Base-by-base conservation (phyloP, 2,113 vertebrate genomes). In the Motacilla alba region DNA sequence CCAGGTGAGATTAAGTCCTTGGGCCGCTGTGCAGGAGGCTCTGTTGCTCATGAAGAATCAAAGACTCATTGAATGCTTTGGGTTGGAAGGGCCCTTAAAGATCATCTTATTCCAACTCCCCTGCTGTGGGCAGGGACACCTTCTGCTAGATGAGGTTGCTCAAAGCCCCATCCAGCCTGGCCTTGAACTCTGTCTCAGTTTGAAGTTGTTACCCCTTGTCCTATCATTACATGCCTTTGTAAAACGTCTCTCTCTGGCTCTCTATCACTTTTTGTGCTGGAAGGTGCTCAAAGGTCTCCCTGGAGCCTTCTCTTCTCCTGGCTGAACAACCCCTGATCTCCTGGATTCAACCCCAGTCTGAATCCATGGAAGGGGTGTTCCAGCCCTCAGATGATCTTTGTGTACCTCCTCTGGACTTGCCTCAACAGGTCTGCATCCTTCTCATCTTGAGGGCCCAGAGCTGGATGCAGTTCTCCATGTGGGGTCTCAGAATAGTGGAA, bases 61-160 rank as follows among this genome's bases (percentile, higher is more conserved):
- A 58, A 37, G 44, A 44, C 22, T 66, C 37, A 43, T 15, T 31
- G 37, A 50, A 50, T 28, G 22, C 15, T 73, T 88, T 50, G 67
- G 9, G 10, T 43, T 73, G 43, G 35, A 88, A 87, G 16, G 11
- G 30, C 21, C 20, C 66, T 70, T 56, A 26, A 63, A 47, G 16
- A 22, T 41, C 11, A 56, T 41, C 26, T 31, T 0, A 0, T 73
- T 73, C 35, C 35, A 63, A 3, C 0, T 5, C 20, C 31, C 11
- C 21, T 72, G 13, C 20, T n/a, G n/a, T 21, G 67, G 21, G 22
- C 49, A 31, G 35, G 60, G 16, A 27, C 50, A 56, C 6, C 5
- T 73, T 56, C 26, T 35, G 27, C 3, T 27, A 23, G 31, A 44
- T 27, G 31, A 58, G 27, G 8, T 23, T 58, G 18, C 35, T 50